Conservation (phyloP, 2,888 invertebrate species). For the Patella pellucida region DNA sequence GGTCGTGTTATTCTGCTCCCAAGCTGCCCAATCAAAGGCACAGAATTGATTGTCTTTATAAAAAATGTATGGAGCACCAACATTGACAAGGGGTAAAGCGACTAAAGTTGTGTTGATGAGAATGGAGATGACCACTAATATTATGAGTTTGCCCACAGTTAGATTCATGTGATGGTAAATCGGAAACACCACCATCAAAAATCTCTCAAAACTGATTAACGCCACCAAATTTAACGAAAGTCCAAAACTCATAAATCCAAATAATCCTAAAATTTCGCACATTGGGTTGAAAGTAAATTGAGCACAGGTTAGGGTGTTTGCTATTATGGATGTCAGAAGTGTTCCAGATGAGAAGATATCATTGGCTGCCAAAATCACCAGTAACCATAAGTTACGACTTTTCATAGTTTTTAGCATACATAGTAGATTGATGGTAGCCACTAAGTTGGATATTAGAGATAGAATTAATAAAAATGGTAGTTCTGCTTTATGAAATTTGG, state of each 20-base stretch:
- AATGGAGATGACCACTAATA: not conserved
- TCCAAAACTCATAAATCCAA: conserved; percentile 16
- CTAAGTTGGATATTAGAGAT: conserved; percentile 9
- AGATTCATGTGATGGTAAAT: conserved; percentile 16
- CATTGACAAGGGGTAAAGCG: not conserved
- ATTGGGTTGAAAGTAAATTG: not conserved
- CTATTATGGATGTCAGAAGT: conserved; percentile 12
- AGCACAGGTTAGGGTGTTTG: conserved; percentile 16
- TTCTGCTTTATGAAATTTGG: conserved; percentile 13
- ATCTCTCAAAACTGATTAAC: conserved; percentile 18
- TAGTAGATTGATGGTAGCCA: conserved; percentile 13
- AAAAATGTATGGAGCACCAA: conserved; percentile 10
- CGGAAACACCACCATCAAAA: conserved; percentile 9
- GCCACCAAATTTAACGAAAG: conserved; percentile 9
- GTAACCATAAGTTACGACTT: conserved; percentile 16
- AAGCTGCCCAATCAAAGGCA: conserved; percentile 10
- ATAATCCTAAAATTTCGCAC: conserved; percentile 17
- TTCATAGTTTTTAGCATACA: not conserved
- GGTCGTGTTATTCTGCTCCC: not conserved
- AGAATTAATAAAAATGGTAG: conserved; percentile 9
- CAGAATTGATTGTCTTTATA: conserved; percentile 11
- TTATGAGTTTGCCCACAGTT: not conserved
- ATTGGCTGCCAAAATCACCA: conserved; percentile 18
- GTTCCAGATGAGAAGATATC: conserved; percentile 12
- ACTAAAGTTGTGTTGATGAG: not conserved